Evolutionary conservation across 2,888 invertebrate genomes (phyloP), one percentile per base, ranked within the genome.

Genomic region (Drosophila greeni): DNA sequence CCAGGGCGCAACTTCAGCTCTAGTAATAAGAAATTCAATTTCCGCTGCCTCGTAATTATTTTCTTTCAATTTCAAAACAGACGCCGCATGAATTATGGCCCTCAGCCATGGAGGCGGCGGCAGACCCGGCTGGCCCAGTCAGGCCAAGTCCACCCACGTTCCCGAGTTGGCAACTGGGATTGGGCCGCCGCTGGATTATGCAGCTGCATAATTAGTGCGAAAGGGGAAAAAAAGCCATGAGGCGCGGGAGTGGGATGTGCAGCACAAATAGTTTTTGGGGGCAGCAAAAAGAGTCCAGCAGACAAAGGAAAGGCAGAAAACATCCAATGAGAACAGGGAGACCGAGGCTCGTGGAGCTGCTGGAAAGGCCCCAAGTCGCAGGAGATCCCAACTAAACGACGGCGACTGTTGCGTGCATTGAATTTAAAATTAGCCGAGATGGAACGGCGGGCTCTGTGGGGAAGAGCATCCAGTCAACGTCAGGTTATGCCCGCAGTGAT

Each of bases 61-160:
- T 82, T 82, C 84, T 82, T 82, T 82, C 84, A 82, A 82, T 82
- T 82, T 84, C 56, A 73, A 81, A 81, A 76, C 82, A 83, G 79
- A 76, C 76, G 72, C 72, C 57, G 74, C 74, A 81, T 81, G 79
- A 79, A 79, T 82, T 79, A 79, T 77, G 66, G 74, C 82, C 71
- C 49, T 47, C 70, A 64, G 76, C 67, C 62, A 68, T 69, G 66
- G 58, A 68, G 76, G 40, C 66, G 66, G 39, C 72, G 31, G 36
- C 69, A 43, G 29, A 29, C 57, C 40, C 23, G 23, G 40, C 51
- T 37, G 52, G 34, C 65, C 65, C 43, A 65, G 54, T 43, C 51
- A 26, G 48, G 42, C 74, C 76, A 66, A 23, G 49, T 49, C 74
- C 77, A 72, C 77, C 79, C 81, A 82, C 79, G 79, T 76, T 76